Base-by-base conservation (phyloP, 2,113 vertebrate genomes). In the Pteronura brasiliensis region DNA sequence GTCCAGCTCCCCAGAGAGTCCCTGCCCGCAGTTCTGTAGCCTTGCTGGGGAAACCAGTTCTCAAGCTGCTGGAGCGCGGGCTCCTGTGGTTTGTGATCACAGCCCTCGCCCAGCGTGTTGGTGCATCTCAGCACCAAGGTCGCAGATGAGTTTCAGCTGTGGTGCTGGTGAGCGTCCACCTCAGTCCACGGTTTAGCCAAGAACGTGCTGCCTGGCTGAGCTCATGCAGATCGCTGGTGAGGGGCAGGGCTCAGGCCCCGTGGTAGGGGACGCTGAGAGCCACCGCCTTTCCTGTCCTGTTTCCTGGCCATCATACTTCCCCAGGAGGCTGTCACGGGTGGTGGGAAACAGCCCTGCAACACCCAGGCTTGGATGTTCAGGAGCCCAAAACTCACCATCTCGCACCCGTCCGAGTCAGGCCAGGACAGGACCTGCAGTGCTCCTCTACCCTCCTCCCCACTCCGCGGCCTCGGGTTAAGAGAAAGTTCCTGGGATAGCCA, bases 111-210 rank as follows among this genome's bases (percentile, higher is more conserved):
- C 7, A 0, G 4, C 7, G 14, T 18, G 27, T 44, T 31, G 6
- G 3, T 4, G 72, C 9, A 13, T 14, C 29, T 42, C 11, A 7
- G 27, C 39, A 74, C 23, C 20, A 10, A 74, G 39, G 71, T 12
- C 36, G 25, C 36, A 25, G 36, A 25, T 23, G 21, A 8, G 39
- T 29, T 20, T 36, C 72, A 8, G 13, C 0, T 12, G 7, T 4
- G 7, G 27, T 4, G 72, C 39, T 29, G 25, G 14, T 42, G 36
- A 72, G 36, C 9, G 0, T 25, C 36, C 21, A n/a, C 36, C 36
- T 23, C 2, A 1, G 21, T 2, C 71, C 11, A 0, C 7, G 25
- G 27, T 44, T 44, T 44, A 27, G 7, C 25, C 2, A 1, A 44
- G 42, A 15, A 76, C 3, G 1, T 27, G 39, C 71, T 27, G 36